Conservation (phyloP, 2,113 vertebrate species). For the Corythoichthys intestinalis region DNA sequence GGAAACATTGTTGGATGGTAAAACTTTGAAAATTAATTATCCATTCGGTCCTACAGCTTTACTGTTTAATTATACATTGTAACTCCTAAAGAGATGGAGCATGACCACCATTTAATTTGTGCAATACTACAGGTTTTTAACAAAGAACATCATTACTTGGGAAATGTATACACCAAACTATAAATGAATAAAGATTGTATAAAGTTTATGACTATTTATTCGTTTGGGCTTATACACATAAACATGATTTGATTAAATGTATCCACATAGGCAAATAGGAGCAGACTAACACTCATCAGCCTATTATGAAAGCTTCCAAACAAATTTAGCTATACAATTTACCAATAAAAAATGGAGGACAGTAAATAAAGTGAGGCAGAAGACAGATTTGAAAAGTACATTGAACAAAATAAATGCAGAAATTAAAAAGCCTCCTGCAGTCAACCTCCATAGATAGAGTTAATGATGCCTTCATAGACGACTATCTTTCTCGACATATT, state of each 20-base stretch:
- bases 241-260: slow-evolving; percentile 4
- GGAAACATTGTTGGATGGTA: background rate
- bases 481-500: slow-evolving; percentile 72
- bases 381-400: slow-evolving; percentile 64
- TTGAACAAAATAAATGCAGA: slow-evolving; percentile 59
- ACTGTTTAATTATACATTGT: too few species aligned
- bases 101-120: too few species aligned
- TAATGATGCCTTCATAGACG: slow-evolving; percentile 78
- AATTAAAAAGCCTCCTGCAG: slow-evolving; percentile 68
- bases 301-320: slow-evolving; percentile 40
- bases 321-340: slow-evolving; percentile 48
- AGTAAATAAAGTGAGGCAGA: slow-evolving; percentile 46
- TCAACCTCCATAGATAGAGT: slow-evolving; percentile 66
- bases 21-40: too few species aligned
- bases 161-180: too few species aligned
- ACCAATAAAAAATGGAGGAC: slow-evolving; percentile 49
- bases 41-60: too few species aligned
- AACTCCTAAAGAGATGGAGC: too few species aligned
- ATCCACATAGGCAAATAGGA: slow-evolving; percentile 19
- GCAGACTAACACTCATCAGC: slow-evolving; percentile 4
- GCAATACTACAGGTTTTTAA: background rate
- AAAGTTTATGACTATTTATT: background rate
- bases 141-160: background rate
- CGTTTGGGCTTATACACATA: background rate
- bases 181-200: background rate